Percentiles rank a stretch among this genome's conserved stretches.
Conservation (phyloP, 2,888 invertebrate species). For the Gastracanthus pulcherrimus region DNA sequence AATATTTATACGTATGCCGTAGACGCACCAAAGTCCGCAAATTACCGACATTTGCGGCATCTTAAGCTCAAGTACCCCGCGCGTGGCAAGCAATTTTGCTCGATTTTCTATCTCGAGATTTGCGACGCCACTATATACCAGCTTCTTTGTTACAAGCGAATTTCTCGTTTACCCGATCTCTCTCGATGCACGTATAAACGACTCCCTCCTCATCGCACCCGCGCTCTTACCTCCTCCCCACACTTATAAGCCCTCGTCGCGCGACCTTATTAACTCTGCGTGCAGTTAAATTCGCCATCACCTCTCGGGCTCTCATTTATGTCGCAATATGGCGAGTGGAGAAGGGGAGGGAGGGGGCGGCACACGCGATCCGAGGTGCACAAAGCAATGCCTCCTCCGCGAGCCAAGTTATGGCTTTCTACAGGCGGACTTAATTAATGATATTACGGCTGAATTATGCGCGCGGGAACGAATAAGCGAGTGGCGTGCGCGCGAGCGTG, state of each 20-base stretch:
- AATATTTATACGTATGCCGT: background rate
- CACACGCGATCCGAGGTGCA: background rate
- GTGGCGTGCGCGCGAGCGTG: background rate
- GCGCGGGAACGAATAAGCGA: background rate
- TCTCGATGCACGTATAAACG: no score
- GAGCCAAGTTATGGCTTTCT: conserved; percentile 4
- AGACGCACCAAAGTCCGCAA: background rate
- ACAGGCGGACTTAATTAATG: conserved; percentile 13
- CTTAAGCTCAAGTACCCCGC: background rate
- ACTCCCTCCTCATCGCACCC: no score
- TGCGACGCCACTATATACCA: background rate
- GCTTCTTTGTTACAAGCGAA: background rate
- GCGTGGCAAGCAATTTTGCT: background rate
- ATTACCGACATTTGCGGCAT: background rate
- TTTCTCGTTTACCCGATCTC: no score
- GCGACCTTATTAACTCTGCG: background rate
- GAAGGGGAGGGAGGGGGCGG: no score
- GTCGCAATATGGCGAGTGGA: no score
- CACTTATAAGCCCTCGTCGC: no score
- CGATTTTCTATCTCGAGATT: background rate
- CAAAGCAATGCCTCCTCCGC: background rate
- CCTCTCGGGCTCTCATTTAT: background rate
- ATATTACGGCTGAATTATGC: conserved; percentile 16
- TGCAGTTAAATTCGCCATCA: background rate
- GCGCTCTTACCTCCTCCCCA: background rate